phyloP scores from a whole-genome alignment of 2,113 vertebrate species.

The Rhinolophus sinicus region DNA sequence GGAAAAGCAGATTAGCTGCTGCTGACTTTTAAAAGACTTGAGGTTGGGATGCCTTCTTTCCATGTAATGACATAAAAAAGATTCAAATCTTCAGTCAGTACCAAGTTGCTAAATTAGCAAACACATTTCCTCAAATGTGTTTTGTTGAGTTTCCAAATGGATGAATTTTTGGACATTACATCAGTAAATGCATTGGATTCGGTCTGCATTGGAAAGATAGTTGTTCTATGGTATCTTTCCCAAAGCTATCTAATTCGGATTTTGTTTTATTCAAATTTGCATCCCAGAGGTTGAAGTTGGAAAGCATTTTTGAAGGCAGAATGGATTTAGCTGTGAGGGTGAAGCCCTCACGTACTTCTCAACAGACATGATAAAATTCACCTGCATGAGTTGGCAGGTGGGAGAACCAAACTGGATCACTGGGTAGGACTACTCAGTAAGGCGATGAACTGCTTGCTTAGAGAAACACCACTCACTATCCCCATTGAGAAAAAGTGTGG shows the following conservation, averaged over 20 bases:
- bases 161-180: conserved; percentile 1
- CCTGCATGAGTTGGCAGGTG: conserved; percentile 47
- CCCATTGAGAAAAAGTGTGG: conserved; percentile 67
- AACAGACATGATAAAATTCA: conserved; percentile 58
- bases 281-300: conserved; percentile 50
- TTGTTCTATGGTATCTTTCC: conserved; percentile 6
- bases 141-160: conserved; percentile 54
- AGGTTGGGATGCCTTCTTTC: conserved; percentile 16
- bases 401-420: conserved; percentile 61
- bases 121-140: conserved; percentile 41
- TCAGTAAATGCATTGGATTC: background rate
- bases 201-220: conserved; percentile 25
- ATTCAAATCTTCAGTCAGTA: conserved; percentile 23
- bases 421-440: conserved; percentile 66
- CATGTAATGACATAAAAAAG: conserved; percentile 52
- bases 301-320: conserved; percentile 70
- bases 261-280: conserved; percentile 52
- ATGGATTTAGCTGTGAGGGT: conserved; percentile 45
- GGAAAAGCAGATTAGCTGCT: conserved; percentile 69
- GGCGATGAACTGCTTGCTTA: conserved; percentile 53
- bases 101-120: conserved; percentile 43
- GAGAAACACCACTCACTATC: conserved; percentile 61
- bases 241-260: background rate
- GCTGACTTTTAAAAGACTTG: conserved; percentile 59
- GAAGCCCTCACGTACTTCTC: conserved; percentile 38